Evolutionary conservation across 2,113 vertebrate species (phyloP).

Genomic region (Siniperca chuatsi): DNA sequence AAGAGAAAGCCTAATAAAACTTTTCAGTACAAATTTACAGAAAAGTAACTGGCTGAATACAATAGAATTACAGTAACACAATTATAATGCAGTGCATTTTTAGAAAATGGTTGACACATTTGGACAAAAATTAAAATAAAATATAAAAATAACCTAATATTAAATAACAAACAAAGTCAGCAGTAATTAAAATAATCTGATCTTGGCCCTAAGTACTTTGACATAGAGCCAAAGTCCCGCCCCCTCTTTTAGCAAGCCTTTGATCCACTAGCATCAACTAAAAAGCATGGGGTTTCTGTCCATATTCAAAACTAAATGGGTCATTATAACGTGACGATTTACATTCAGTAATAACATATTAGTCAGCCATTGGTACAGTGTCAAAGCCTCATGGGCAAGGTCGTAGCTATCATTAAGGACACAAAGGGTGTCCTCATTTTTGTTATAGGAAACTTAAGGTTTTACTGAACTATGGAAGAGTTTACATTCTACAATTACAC

Average conservation of each 20-base stretch:
- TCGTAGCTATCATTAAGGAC: not conserved
- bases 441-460: conserved; percentile 8
- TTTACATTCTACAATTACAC: not conserved
- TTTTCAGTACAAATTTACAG: conserved; percentile 1
- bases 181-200: not conserved
- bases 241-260: not conserved
- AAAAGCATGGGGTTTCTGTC: not conserved
- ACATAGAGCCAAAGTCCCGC: not conserved
- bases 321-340: not conserved
- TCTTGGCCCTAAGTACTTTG: not conserved
- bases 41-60: conserved; percentile 5
- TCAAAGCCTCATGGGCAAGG: not conserved
- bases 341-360: conserved; percentile 19
- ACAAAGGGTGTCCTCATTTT: not conserved
- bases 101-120: conserved; percentile 1
- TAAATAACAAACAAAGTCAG: conserved; percentile 10
- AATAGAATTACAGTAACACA: not conserved
- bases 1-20: conserved; percentile 22
- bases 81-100: not conserved
- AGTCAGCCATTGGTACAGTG: conserved; percentile 1
- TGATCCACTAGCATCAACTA: not conserved
- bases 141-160: not conserved
- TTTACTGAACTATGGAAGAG: not conserved
- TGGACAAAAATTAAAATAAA: conserved; percentile 4
- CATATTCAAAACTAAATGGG: conserved; percentile 1